Percentiles rank a stretch among this genome's conserved stretches.
Conservation (phyloP, 2,797 vertebrate genomes). For the Lacerta bilineata region DNA sequence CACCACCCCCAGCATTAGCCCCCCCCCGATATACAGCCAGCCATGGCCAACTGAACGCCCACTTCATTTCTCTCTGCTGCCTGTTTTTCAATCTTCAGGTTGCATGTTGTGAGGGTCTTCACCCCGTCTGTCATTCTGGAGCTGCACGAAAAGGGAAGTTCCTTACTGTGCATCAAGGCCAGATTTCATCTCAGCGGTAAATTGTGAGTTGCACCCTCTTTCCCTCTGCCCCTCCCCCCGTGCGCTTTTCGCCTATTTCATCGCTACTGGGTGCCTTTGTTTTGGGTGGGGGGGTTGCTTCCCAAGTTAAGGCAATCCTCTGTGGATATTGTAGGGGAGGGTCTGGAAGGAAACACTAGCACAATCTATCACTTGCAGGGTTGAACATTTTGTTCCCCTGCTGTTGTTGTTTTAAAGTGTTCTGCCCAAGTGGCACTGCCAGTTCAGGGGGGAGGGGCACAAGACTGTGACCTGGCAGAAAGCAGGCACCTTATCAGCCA, state of each 20-base stretch:
- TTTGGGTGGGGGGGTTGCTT: neutral
- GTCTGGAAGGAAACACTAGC: neutral
- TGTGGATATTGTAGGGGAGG: neutral
- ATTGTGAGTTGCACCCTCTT: slow-evolving; percentile 3
- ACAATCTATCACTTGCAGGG: neutral
- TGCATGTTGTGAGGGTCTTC: slow-evolving; percentile 19
- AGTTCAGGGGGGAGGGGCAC: neutral
- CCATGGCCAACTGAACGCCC: neutral
- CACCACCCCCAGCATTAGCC: neutral
- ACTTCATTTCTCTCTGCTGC: neutral
- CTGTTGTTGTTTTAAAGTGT: no score
- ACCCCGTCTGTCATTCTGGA: neutral
- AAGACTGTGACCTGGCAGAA: neutral
- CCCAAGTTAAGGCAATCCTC: no score
- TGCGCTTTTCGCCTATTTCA: neutral
- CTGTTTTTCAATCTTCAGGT: neutral
- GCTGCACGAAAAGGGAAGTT: neutral
- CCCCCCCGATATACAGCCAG: fast-evolving
- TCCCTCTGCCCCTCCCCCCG: no score
- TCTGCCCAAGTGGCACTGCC: neutral
- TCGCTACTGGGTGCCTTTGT: no score
- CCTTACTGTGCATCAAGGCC: neutral
- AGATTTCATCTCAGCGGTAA: slow-evolving; percentile 11
- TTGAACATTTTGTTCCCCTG: neutral
- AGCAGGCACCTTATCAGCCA: neutral